A percentile compares a stretch with the other conserved stretches of the same genome.
Conservation (phyloP, 2,113 vertebrate genomes). For the Otus sunia region DNA sequence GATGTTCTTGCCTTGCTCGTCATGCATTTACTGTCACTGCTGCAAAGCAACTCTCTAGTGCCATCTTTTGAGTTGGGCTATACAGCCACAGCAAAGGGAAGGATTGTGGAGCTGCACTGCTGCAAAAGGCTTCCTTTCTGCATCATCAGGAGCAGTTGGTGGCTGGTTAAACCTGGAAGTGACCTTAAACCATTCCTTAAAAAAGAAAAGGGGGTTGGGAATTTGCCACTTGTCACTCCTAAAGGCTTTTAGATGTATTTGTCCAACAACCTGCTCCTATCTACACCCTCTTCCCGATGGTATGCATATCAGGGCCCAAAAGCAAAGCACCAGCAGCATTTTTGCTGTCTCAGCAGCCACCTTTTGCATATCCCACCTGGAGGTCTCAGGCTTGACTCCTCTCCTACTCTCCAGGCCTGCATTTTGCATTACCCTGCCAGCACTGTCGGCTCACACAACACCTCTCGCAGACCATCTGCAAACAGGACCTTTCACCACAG, state of each 20-base stretch:
- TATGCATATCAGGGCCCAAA: rapidly evolving
- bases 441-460: rapidly evolving
- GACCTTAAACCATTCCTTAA: not conserved
- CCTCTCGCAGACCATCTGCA: rapidly evolving
- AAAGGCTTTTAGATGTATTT: not conserved
- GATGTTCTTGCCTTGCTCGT: not conserved
- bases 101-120: not conserved
- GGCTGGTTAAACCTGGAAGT: not conserved
- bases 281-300: rapidly evolving
- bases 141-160: rapidly evolving
- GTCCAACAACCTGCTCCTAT: not conserved
- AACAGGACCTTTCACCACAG: rapidly evolving
- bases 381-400: not conserved
- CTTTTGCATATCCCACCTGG: not conserved
- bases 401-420: not conserved
- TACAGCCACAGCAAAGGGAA: not conserved
- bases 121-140: not conserved
- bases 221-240: not conserved
- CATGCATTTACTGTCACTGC: not conserved
- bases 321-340: not conserved
- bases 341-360: not conserved
- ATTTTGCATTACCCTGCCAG: rapidly evolving
- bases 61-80: not conserved
- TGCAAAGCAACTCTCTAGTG: not conserved
- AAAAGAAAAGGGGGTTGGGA: not conserved